A percentile compares a stretch with the other conserved stretches of the same genome.
Evolutionary conservation across 2,797 vertebrate species (phyloP).

Genomic region (Pogonophryne albipinna): DNA sequence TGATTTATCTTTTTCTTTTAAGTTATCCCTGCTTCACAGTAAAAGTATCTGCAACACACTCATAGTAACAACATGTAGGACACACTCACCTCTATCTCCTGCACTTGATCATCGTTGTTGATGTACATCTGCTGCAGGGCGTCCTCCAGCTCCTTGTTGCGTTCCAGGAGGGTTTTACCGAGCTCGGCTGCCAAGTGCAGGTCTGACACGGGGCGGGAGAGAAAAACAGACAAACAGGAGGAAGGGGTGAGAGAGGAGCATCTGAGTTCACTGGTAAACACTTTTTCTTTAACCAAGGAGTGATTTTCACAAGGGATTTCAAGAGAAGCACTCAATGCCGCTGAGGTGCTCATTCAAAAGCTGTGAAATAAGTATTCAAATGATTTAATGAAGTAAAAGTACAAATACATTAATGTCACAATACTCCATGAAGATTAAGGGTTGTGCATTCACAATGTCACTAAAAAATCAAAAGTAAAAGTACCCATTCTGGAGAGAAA

Average conservation of each 20-base stretch:
- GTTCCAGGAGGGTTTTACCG: constrained; percentile 96
- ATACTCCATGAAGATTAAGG: too few relatives aligned
- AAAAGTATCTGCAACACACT: neutral
- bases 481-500: too few relatives aligned
- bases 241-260: neutral
- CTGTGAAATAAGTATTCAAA: too few relatives aligned
- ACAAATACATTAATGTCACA: too few relatives aligned
- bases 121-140: constrained; percentile 97
- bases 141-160: constrained; percentile 98
- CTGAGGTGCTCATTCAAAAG: neutral
- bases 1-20: neutral
- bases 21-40: neutral
- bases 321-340: neutral
- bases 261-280: neutral
- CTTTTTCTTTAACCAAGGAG: neutral
- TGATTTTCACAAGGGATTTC: neutral
- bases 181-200: constrained; percentile 97
- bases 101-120: constrained; percentile 98
- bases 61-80: neutral
- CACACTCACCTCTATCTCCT: constrained; percentile 93
- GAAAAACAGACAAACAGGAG: constrained; percentile 13
- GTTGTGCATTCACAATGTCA: too few relatives aligned
- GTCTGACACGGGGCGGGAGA: constrained; percentile 80
- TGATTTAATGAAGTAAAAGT: too few relatives aligned
- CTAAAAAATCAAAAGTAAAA: too few relatives aligned